Conservation (phyloP, 1,140 invertebrate species). For the Ptiloglossa arizonensis region DNA sequence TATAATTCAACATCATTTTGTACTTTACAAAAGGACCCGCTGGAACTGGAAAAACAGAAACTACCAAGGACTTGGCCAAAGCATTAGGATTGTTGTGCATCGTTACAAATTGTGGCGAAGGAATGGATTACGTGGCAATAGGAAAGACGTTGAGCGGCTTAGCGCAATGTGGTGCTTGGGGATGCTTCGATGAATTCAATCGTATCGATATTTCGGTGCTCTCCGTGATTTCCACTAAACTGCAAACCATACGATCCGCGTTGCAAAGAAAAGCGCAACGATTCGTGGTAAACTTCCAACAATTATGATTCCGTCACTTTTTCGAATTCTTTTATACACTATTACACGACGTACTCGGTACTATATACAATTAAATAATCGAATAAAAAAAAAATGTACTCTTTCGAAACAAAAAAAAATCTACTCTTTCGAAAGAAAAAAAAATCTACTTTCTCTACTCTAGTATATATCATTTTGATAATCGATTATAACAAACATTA, state of each 20-base stretch:
- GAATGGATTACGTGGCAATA: slow-evolving; percentile 94
- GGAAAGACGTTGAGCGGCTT: slow-evolving; percentile 91
- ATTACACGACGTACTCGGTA: too few species aligned
- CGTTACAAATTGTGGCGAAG: slow-evolving; percentile 95
- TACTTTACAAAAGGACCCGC: slow-evolving; percentile 84
- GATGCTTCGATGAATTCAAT: slow-evolving; percentile 96
- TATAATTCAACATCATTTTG: neutral
- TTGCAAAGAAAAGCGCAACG: slow-evolving; percentile 87
- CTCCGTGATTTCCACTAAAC: slow-evolving; percentile 94
- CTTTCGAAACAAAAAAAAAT: too few species aligned
- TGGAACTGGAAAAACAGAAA: slow-evolving; percentile 95
- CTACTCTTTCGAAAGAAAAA: too few species aligned
- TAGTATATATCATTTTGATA: too few species aligned
- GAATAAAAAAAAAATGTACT: too few species aligned
- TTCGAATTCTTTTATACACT: too few species aligned
- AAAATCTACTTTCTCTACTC: too few species aligned
- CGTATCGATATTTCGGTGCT: slow-evolving; percentile 94
- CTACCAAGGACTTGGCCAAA: slow-evolving; percentile 94
- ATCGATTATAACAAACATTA: too few species aligned
- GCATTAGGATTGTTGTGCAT: slow-evolving; percentile 92
- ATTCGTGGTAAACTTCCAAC: slow-evolving; percentile 88
- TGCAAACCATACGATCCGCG: slow-evolving; percentile 93
- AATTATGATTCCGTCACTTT: too few species aligned
- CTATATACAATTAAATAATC: too few species aligned
- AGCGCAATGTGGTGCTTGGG: slow-evolving; percentile 91